Conservation (phyloP, 2,888 invertebrate species). For the Drosophila stalkeri region DNA sequence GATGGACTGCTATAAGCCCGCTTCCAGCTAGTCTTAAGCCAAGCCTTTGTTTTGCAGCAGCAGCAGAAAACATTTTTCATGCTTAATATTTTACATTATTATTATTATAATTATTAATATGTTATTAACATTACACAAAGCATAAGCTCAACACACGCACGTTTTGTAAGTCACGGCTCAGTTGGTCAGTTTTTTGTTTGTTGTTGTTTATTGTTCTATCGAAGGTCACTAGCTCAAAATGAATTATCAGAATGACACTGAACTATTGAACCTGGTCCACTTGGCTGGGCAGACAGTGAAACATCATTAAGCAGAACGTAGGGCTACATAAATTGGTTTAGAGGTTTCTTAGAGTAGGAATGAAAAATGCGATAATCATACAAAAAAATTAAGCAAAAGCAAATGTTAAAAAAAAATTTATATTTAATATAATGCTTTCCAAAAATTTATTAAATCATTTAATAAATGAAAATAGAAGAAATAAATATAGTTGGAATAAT, state of each 20-base stretch:
- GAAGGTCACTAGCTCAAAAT: constrained; percentile 44
- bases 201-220: constrained; percentile 44
- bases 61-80: constrained; percentile 51
- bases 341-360: not conserved
- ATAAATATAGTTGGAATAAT: not conserved
- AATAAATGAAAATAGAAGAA: not conserved
- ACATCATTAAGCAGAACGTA: not conserved
- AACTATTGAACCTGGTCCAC: constrained; percentile 54
- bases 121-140: constrained; percentile 41
- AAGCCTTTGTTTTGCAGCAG: constrained; percentile 19
- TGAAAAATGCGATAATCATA: not conserved
- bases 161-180: constrained; percentile 49
- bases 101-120: constrained; percentile 42
- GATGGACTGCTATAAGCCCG: constrained; percentile 7
- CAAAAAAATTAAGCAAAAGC: too few relatives aligned
- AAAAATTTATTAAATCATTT: not conserved
- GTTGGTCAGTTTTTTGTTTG: constrained; percentile 20
- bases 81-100: constrained; percentile 56
- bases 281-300: constrained; percentile 12
- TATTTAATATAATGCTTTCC: not conserved
- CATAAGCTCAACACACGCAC: constrained; percentile 5
- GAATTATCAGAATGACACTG: constrained; percentile 56
- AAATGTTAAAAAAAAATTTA: not conserved
- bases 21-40: constrained; percentile 8
- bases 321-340: not conserved